A percentile compares a stretch with the other conserved stretches of the same genome.
phyloP scores from a whole-genome alignment of 1,140 invertebrate genomes.

The Trinorchestia longiramus region DNA sequence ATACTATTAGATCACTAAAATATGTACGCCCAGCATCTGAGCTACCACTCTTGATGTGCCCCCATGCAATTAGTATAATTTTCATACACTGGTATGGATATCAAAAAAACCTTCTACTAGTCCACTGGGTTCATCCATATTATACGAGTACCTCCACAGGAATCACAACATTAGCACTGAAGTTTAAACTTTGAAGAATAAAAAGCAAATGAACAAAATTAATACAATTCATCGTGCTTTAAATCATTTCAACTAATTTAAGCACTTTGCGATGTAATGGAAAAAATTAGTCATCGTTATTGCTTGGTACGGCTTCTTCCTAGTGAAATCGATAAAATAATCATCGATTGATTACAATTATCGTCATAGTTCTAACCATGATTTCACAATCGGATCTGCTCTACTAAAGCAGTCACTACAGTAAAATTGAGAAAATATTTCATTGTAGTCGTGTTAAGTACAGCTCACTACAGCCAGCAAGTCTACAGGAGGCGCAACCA shows the following conservation, averaged over 20 bases:
- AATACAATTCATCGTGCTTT: not conserved
- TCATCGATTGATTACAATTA: too few relatives aligned
- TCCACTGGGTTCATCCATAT: not conserved
- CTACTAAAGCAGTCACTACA: not conserved
- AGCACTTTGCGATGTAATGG: not conserved
- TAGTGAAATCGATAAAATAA: too few relatives aligned
- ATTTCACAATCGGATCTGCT: too few relatives aligned
- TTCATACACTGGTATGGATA: not conserved
- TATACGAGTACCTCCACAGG: not conserved
- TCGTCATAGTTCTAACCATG: too few relatives aligned
- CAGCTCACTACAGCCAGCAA: not conserved
- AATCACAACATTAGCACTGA: not conserved
- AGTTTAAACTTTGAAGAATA: not conserved
- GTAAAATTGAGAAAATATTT: not conserved
- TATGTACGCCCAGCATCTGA: not conserved
- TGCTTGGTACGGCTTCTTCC: too few relatives aligned
- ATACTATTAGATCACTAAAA: not conserved
- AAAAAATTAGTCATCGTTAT: not conserved
- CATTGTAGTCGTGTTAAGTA: not conserved
- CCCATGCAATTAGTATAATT: not conserved
- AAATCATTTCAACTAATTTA: not conserved
- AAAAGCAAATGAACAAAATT: not conserved
- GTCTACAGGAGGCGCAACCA: not conserved
- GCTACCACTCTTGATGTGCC: not conserved
- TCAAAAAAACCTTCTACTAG: not conserved